Evolutionary conservation across 2,797 vertebrate genomes (phyloP), one percentile per base, ranked within the genome.

Genomic region (Serranus cabrilla): DNA sequence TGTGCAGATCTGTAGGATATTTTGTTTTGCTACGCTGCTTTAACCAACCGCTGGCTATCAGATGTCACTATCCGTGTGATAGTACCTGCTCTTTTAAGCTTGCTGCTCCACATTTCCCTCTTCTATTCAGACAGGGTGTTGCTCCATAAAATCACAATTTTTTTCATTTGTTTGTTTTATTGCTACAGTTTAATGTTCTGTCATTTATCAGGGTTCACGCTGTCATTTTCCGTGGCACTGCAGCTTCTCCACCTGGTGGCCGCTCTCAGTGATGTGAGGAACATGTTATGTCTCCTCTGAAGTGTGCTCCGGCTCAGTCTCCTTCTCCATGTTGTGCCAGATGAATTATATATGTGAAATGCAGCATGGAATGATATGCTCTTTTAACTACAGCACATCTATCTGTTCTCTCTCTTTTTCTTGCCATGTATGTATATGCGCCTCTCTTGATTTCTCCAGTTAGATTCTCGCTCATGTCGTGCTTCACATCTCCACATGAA

Each of bases 321-420:
- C 39, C 68, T 72, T 78, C 81, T 80, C 79, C 74, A 67, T 83
- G 82, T 88, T 75, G 71, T 61, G 61, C 67, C 11, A 37, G 66
- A 89, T 91, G 65, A 91, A 91, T 91, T 83, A 90, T 92, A 78
- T 71, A 89, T 87, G 76, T 72, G 70, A 80, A 84, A 85, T 88
- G 81, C 86, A 75, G 72, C 75, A 67, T 25, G 55, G 74, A 78
- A 76, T 83, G 74, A 91, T 82, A 89, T 89, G 80, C 85, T 89
- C 85, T 93, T 93, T 91, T 79, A 92, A 87, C 83, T 81, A 58
- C 83, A 56, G 61, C 20, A 66, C 61, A 73, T 82, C 60, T 70
- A 60, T 63, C 50, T 46, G 56, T 74, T 83, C 65, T 34, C 85
- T 87, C 56, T 70, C 54, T 55, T 58, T 74, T 43, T 72, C 27